Percentiles rank a stretch among this genome's conserved stretches.
Conservation (phyloP, 2,888 invertebrate species). For the Saturnia japonica region DNA sequence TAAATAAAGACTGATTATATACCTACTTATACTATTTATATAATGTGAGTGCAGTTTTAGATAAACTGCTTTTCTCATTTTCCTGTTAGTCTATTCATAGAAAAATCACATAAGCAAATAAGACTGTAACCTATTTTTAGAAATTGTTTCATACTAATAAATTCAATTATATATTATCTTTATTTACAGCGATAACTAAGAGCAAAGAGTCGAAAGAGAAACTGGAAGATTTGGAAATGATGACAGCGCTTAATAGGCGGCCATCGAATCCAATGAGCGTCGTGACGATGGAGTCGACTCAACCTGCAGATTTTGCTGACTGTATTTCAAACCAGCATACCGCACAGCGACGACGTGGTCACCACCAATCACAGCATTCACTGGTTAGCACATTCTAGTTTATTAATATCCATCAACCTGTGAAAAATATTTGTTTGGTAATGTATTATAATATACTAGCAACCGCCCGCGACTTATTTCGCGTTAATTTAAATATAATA, state of each 20-base stretch:
- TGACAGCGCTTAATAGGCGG: conserved; percentile 69
- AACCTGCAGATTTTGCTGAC: conserved; percentile 81
- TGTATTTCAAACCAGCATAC: conserved; percentile 83
- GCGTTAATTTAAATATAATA: too few relatives aligned
- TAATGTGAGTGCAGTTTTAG: too few relatives aligned
- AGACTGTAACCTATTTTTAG: too few relatives aligned
- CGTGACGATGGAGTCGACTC: conserved; percentile 68
- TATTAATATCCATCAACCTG: background rate
- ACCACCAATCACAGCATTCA: conserved; percentile 65
- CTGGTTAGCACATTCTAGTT: conserved; percentile 46
- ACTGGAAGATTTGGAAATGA: conserved; percentile 78
- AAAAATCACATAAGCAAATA: too few relatives aligned
- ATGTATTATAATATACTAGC: background rate
- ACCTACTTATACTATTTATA: too few relatives aligned
- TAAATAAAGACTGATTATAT: too few relatives aligned
- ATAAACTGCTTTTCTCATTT: too few relatives aligned
- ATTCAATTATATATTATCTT: background rate
- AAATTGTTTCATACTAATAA: background rate
- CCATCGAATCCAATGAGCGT: conserved; percentile 70
- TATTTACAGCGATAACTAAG: conserved; percentile 80
- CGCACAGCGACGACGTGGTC: conserved; percentile 71
- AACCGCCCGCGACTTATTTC: too few relatives aligned
- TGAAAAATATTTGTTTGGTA: background rate
- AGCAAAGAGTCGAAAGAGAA: conserved; percentile 83
- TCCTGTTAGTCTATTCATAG: too few relatives aligned